Base-by-base conservation (phyloP, 2,797 vertebrate genomes). In the Squalus acanthias region DNA sequence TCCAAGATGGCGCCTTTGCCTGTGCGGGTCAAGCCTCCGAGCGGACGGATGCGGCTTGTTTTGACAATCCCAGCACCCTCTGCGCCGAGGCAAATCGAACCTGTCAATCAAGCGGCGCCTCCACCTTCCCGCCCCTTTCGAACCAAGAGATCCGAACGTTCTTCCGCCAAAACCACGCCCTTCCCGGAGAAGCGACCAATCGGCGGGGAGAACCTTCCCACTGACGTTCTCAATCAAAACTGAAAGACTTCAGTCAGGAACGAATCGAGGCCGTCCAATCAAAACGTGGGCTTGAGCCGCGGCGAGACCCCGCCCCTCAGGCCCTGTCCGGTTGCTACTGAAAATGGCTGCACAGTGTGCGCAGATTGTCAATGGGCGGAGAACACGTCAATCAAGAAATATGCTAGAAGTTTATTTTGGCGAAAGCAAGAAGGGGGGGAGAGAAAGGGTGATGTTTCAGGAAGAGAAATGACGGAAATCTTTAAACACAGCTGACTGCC, bases 31-130 rank as follows among this genome's bases (percentile, higher is more conserved):
- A 26, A 95, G 29, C 50, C 91, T 95, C 70, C 17, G 94, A 95
- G 33, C 94, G 46, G 69, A 74, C 69, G 69, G 94, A 95, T 95
- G 94, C 94, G 94, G 94, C 94, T 95, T 95, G 94, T 95, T 95
- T 95, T 95, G 94, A 95, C 94, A 95, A 95, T 95, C 94, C 94
- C 94, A 74, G 70, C 69, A 95, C 24, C 69, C 69, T 50, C 46
- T 74, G 94, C 94, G 94, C 94, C 50, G 2, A 13, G 12, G 26
- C 88, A 12, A 33, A 15, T 26, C 57, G 9, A 91, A 63, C 4
- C 46, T 57, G 94, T 57, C 69, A 72, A 95, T 95, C 94, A 95
- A 74, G 5, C 39, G 17, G 24, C 46, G 4, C 2, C 69, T 6
- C 24, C 67, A 9, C 67, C 29, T n/a, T 39, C 12, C 91, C 60